These are phyloP conservation scores for Nomada lathburiana DNA, from an alignment of 2,888 invertebrate species.

Conservation along the genomic window DNA sequence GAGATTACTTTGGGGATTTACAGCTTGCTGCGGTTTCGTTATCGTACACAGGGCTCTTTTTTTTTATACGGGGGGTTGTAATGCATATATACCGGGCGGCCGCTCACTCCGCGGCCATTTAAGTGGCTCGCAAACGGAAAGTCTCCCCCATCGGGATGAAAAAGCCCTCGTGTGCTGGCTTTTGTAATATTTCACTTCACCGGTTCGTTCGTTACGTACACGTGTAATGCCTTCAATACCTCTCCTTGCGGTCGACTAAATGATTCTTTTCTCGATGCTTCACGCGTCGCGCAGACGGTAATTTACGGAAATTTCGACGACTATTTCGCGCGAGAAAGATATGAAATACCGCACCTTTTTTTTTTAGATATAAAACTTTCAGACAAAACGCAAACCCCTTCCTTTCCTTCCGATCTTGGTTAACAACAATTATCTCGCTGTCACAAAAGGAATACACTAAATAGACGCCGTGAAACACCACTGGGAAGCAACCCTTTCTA, in stretches of 20 bases:
- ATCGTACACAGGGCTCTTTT: slow-evolving; percentile 57
- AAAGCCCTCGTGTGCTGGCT: slow-evolving; percentile 52
- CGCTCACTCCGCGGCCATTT: slow-evolving; percentile 50
- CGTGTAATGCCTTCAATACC: slow-evolving; percentile 54
- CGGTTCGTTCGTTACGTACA: slow-evolving; percentile 56
- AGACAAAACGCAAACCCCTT: no score
- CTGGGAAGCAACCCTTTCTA: no score
- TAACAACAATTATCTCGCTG: no score
- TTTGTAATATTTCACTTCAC: slow-evolving; percentile 65
- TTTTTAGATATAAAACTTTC: no score
- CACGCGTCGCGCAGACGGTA: neutral
- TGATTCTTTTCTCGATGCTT: slow-evolving; percentile 39
- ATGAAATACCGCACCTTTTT: no score
- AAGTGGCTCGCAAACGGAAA: slow-evolving; percentile 67
- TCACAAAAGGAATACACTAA: no score
- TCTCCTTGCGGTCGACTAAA: slow-evolving; percentile 31
- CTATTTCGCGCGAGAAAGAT: neutral
- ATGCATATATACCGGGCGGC: slow-evolving; percentile 47
- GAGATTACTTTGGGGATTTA: slow-evolving; percentile 56
- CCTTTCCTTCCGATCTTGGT: no score
- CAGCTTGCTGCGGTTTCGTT: slow-evolving; percentile 60
- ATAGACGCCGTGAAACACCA: no score
- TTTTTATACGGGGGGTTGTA: slow-evolving; percentile 42
- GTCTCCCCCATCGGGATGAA: slow-evolving; percentile 54
- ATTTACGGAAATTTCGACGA: neutral